Base-by-base conservation (phyloP, 2,888 invertebrate species). In the Paralinhomoeus sp. region DNA sequence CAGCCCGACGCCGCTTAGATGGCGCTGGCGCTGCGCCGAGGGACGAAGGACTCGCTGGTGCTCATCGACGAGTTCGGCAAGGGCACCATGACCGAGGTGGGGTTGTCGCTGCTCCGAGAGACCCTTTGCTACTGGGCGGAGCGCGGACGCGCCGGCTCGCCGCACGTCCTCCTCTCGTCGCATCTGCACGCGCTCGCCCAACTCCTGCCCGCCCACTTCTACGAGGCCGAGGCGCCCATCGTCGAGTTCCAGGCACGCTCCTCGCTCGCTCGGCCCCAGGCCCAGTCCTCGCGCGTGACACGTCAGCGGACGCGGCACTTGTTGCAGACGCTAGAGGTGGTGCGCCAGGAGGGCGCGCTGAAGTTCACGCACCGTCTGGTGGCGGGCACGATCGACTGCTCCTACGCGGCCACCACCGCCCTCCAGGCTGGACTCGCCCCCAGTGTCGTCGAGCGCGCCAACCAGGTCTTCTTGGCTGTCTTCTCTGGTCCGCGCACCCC, bases 61-160 rank as follows among this genome's bases (percentile, higher is more conserved):
- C 67, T 87, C 27, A 69, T 85, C 34, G 87, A 89, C 64, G 85
- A 85, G 67, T 82, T 85, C 67, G 85, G 84, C 3, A 76, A 77
- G 62, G 81, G 83, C 47, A 84, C 85, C 1, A 61, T 66, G 51
- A 60, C 61, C 44, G 66, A 71, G 2, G 83, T 83, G 64, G 84
- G 83, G 0, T 63, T 77, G 35, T 71, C 79, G 0, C 63, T 87
- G 31, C 66, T 83, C 21, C 71, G 74, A 0, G 73, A 78, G 0
- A 72, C 73, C 35, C 61, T 84, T 40, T 72, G 73, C 51, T 67
- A 75, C 53, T 77, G 82, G 64, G 61, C 77, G 39, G 67, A 45
- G 42, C 65, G 71, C 45, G 70, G 60, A 1, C 50, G 60, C 2
- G 50, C 50, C 12, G 40, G 61, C 13, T 77, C 78, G 55, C 83